Evolutionary conservation across 1,140 invertebrate genomes (phyloP).

Genomic region (Galendromus occidentalis): DNA sequence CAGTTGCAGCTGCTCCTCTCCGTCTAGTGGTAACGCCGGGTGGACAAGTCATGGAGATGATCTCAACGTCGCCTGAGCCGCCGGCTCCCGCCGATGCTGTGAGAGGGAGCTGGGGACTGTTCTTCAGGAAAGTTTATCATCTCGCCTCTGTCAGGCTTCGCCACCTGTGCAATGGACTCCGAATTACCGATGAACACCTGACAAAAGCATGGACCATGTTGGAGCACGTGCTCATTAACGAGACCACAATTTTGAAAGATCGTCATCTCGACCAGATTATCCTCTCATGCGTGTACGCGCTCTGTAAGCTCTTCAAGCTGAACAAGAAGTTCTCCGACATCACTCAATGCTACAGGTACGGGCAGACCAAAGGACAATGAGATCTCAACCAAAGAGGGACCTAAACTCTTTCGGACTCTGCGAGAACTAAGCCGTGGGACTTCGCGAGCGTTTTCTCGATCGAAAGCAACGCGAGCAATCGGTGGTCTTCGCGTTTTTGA

Average conservation of each 20-base stretch:
- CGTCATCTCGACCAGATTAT: conserved; percentile 89
- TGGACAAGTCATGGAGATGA: conserved; percentile 4
- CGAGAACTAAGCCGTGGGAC: too few relatives aligned
- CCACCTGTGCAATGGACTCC: conserved; percentile 62
- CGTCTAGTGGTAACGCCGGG: background rate
- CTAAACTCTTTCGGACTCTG: too few relatives aligned
- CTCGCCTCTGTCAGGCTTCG: conserved; percentile 68
- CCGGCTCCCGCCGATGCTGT: background rate
- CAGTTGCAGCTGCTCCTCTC: background rate
- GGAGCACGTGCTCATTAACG: conserved; percentile 65
- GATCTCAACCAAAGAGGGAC: too few relatives aligned
- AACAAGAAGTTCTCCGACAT: background rate
- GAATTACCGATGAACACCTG: conserved; percentile 47
- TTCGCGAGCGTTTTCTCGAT: too few relatives aligned
- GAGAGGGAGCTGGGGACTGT: conserved; percentile 10
- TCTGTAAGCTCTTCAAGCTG: conserved; percentile 51
- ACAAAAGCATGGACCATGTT: conserved; percentile 93
- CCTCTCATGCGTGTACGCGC: conserved; percentile 95
- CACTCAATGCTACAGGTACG: background rate
- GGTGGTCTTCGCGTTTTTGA: too few relatives aligned
- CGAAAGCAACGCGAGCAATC: too few relatives aligned
- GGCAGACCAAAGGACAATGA: background rate
- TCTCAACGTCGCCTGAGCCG: background rate
- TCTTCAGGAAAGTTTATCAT: conserved; percentile 56
- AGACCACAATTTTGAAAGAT: conserved; percentile 64